Evolutionary conservation across 2,113 vertebrate species (phyloP), one percentile per base, ranked within the genome.

Genomic region (Pogona vitticeps): DNA sequence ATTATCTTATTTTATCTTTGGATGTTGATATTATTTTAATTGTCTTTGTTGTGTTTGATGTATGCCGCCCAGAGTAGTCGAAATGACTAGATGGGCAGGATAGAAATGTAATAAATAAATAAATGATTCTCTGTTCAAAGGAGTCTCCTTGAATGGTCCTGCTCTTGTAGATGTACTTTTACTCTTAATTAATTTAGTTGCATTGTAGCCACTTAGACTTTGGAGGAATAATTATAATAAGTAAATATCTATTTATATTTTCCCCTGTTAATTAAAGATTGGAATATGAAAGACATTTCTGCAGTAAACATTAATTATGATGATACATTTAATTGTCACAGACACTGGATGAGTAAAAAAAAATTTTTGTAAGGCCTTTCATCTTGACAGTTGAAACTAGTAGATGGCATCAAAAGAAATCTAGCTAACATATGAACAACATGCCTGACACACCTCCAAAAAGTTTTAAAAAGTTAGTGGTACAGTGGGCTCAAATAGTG

Each of bases 241-340:
- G 17, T 42, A 61, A 84, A 84, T 75, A 61, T 73, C 36, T 72
- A 33, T 83, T 83, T 83, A 3, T 59, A 31, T 75, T 73, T 61
- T 40, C 13, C 58, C 26, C 68, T 75, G 82, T 63, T 75, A 84
- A 76, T 76, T 75, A 84, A 84, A 63, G 71, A 36, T 84, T 76
- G 38, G 82, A 42, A 63, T 61, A 73, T 73, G 52, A 73, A 75
- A 40, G 56, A 28, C 71, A 63, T 63, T 26, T 84, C 56, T 63
- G 14, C 13, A 75, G 56, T 59, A 73, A 72, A 83, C 38, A 83
- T 33, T 83, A 83, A 83, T 83, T 75, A 75, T 36, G 42, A 18
- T 40, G 56, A 20, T 61, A 56, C 82, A 61, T 42, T 40, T 83
- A 75, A 75, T 63, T 73, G 56, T 83, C 82, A 73, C 52, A 61